Conservation (phyloP, 2,888 invertebrate genomes). For the Hipparchia sbordonii region DNA sequence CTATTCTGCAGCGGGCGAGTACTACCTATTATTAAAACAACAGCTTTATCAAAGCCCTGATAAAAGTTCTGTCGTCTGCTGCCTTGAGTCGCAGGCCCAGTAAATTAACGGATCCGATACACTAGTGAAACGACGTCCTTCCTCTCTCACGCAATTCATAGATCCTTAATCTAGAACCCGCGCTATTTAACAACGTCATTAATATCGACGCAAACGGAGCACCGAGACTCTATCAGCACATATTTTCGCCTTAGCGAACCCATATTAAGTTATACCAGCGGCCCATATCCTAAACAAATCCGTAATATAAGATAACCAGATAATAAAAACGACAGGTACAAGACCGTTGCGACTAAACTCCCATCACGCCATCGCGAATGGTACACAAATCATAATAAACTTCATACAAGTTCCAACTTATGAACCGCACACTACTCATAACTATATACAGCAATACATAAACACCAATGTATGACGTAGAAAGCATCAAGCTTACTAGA, state of each 20-base stretch:
- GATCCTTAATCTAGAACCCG: slow-evolving; percentile 41
- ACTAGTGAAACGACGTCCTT: slow-evolving; percentile 33
- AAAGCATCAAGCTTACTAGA: slow-evolving; percentile 68
- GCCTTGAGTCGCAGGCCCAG: slow-evolving; percentile 30
- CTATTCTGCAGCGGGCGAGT: background rate
- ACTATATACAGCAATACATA: slow-evolving; percentile 59
- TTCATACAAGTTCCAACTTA: slow-evolving; percentile 59
- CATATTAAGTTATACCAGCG: slow-evolving; percentile 39
- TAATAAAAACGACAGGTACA: slow-evolving; percentile 63
- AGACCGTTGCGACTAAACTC: slow-evolving; percentile 59
- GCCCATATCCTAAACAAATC: slow-evolving; percentile 47
- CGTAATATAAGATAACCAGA: slow-evolving; percentile 51
- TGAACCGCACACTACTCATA: slow-evolving; percentile 61
- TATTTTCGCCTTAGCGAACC: slow-evolving; percentile 27
- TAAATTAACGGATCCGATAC: slow-evolving; percentile 38
- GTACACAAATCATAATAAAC: slow-evolving; percentile 77
- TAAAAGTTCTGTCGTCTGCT: slow-evolving; percentile 30
- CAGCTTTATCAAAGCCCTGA: slow-evolving; percentile 23
- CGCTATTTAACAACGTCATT: slow-evolving; percentile 38
- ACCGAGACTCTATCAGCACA: slow-evolving; percentile 29
- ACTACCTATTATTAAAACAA: slow-evolving; percentile 9
- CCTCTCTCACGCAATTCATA: slow-evolving; percentile 43
- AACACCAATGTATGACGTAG: slow-evolving; percentile 73
- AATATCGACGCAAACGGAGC: slow-evolving; percentile 32
- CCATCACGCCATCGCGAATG: slow-evolving; percentile 69